These are phyloP conservation scores for Reticulitermes speratus DNA, from an alignment of 1,140 invertebrate species.

Conservation along the genomic window DNA sequence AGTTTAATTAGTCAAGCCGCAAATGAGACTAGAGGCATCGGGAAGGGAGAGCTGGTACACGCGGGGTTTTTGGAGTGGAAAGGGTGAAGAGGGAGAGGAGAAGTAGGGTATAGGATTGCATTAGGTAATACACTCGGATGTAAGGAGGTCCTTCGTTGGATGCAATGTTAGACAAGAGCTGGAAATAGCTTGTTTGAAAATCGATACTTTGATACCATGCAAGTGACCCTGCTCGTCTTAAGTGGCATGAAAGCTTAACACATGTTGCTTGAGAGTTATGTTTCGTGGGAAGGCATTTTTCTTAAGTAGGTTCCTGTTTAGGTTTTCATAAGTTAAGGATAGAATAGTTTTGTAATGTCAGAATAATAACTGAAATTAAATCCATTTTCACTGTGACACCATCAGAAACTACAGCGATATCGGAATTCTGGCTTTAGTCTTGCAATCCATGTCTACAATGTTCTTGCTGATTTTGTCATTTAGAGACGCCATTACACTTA, in stretches of 20 bases:
- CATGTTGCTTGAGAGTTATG: not conserved
- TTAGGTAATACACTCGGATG: constrained; percentile 13
- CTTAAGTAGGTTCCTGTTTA: too few relatives aligned
- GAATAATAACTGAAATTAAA: too few relatives aligned
- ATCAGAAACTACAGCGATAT: too few relatives aligned
- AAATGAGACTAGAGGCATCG: not conserved
- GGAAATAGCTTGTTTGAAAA: constrained; percentile 13
- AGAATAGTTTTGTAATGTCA: too few relatives aligned
- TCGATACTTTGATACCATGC: constrained; percentile 11
- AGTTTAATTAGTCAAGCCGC: constrained; percentile 5
- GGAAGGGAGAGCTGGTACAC: not conserved
- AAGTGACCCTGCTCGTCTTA: not conserved
- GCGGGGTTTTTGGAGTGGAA: too few relatives aligned
- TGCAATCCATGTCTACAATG: too few relatives aligned
- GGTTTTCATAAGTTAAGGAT: too few relatives aligned
- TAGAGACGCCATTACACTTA: too few relatives aligned
- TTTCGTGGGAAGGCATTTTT: too few relatives aligned
- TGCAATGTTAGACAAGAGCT: not conserved
- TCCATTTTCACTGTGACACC: too few relatives aligned
- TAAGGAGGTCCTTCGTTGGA: not conserved
- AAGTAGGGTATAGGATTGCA: constrained; percentile 18
- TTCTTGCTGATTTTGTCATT: too few relatives aligned
- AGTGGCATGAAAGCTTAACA: not conserved
- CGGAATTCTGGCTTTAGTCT: too few relatives aligned
- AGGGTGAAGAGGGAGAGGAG: not conserved